phyloP scores from a whole-genome alignment of 2,888 invertebrate species.

The Trissolcus japonicus region DNA sequence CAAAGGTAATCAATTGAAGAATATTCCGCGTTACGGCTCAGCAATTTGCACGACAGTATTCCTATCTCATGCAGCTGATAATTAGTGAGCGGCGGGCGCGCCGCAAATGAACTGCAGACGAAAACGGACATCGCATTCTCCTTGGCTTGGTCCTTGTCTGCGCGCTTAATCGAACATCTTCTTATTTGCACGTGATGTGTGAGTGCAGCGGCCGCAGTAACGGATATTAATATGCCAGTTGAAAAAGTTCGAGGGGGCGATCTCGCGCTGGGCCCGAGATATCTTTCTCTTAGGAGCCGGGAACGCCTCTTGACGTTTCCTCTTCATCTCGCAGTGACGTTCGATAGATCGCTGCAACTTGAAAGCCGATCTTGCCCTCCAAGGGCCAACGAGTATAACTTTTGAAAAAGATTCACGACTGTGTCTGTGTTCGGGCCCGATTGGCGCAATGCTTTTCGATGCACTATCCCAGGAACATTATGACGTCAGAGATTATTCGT shows the following conservation, averaged over 20 bases:
- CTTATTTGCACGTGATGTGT: conserved; percentile 43
- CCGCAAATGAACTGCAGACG: conserved; percentile 60
- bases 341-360: conserved; percentile 51
- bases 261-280: conserved; percentile 46
- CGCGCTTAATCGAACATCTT: conserved; percentile 50
- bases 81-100: conserved; percentile 68
- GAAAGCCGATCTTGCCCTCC: conserved; percentile 52
- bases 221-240: conserved; percentile 57
- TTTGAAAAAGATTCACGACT: conserved; percentile 37
- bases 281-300: conserved; percentile 51
- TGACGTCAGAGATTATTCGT: conserved; percentile 18
- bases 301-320: conserved; percentile 58
- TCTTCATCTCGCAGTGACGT: conserved; percentile 57
- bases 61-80: conserved; percentile 63
- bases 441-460: conserved; percentile 28
- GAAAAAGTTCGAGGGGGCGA: conserved; percentile 54
- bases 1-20: conserved; percentile 41
- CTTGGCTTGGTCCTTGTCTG: conserved; percentile 47
- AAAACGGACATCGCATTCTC: conserved; percentile 56
- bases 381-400: conserved; percentile 43
- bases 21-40: conserved; percentile 53
- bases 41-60: conserved; percentile 59
- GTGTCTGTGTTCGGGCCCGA: conserved; percentile 4
- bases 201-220: conserved; percentile 43
- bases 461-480: conserved; percentile 15